Evolutionary conservation across 2,888 invertebrate species (phyloP).

Genomic region (Sesia bembeciformis): DNA sequence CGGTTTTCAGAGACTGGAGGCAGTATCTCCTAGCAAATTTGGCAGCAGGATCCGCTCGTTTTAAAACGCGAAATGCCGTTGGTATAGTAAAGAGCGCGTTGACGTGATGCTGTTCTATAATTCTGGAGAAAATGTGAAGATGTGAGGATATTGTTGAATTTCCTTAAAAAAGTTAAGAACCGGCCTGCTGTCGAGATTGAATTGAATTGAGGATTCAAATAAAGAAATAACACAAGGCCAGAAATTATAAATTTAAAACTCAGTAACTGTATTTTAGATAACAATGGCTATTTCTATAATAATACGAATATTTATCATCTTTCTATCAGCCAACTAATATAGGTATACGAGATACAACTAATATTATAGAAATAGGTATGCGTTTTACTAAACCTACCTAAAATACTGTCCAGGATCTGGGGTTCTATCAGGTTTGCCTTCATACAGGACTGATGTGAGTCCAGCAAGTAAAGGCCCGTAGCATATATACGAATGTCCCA

Average conservation of each 20-base stretch:
- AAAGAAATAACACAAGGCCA: too few species aligned
- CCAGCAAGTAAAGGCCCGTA: constrained; percentile 91
- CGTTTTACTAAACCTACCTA: constrained; percentile 66
- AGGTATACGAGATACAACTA: too few species aligned
- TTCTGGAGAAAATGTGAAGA: constrained; percentile 61
- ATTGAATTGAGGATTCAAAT: too few species aligned
- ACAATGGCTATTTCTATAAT: too few species aligned
- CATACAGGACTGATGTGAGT: constrained; percentile 87
- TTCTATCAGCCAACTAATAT: too few species aligned
- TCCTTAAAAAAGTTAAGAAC: too few species aligned
- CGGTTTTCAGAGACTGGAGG: constrained; percentile 78
- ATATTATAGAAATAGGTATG: too few species aligned
- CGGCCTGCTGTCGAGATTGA: too few species aligned
- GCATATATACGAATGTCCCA: constrained; percentile 95
- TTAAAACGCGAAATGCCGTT: constrained; percentile 89
- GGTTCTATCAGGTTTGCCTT: constrained; percentile 96
- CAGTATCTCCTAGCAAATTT: constrained; percentile 81
- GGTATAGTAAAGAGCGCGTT: constrained; percentile 92
- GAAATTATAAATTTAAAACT: too few species aligned
- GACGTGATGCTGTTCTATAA: constrained; percentile 90
- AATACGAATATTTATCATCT: too few species aligned
- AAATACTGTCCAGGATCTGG: constrained; percentile 95
- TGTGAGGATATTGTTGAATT: too few species aligned
- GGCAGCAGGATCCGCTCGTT: constrained; percentile 85
- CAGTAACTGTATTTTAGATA: too few species aligned